These are phyloP conservation scores for Hylia prasina DNA, from an alignment of 2,113 vertebrate genomes.

Conservation along the genomic window DNA sequence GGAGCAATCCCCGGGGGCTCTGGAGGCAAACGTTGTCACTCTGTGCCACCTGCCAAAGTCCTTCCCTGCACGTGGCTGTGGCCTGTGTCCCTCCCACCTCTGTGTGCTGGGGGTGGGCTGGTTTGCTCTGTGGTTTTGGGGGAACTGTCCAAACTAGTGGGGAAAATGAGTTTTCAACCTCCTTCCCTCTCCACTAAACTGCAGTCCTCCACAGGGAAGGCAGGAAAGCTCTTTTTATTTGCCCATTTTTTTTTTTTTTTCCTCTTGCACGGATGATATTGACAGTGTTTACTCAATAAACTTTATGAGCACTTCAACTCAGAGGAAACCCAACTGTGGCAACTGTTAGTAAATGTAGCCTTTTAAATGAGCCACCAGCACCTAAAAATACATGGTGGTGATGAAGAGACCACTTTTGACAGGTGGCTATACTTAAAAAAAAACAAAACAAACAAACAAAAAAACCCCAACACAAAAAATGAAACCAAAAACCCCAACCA, in stretches of 20 bases:
- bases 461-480: no score
- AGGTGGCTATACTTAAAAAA: not conserved
- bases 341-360: not conserved
- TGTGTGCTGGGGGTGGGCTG: not conserved
- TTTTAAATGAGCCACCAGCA: not conserved
- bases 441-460: not conserved
- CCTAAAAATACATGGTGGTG: not conserved
- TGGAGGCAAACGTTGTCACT: not conserved
- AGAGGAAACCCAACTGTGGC: not conserved
- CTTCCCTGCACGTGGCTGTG: not conserved
- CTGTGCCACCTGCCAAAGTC: not conserved
- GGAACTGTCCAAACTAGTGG: not conserved
- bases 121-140: not conserved
- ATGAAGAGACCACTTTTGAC: not conserved
- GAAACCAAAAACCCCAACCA: not conserved
- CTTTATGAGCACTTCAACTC: not conserved
- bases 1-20: not conserved
- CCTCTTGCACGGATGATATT: not conserved
- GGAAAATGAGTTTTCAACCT: not conserved
- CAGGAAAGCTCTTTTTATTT: not conserved
- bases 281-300: not conserved
- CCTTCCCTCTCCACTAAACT: not conserved
- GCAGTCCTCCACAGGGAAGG: not conserved
- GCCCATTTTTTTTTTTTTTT: not conserved
- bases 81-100: rapidly evolving